Conservation (phyloP, 2,888 invertebrate species). For the Dexiosoma caninum region DNA sequence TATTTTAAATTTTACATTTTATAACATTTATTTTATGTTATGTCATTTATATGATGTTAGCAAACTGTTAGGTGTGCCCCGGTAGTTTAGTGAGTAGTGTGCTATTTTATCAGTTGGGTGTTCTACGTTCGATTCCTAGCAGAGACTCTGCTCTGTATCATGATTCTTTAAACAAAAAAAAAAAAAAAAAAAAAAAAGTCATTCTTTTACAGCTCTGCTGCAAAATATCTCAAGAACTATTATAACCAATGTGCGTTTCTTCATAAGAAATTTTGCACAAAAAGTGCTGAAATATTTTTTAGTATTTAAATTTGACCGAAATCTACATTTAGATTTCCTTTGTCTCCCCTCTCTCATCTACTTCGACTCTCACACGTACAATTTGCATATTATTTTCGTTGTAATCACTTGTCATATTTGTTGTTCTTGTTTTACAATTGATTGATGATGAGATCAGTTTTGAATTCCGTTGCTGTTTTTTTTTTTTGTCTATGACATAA, state of each 20-base stretch:
- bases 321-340: neutral
- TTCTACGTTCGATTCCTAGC: too few relatives aligned
- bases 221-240: too few relatives aligned
- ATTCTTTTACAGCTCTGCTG: too few relatives aligned
- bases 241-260: neutral
- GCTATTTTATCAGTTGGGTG: too few relatives aligned
- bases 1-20: too few relatives aligned
- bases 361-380: neutral
- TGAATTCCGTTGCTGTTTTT: neutral
- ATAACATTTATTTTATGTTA: too few relatives aligned
- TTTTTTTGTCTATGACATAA: neutral
- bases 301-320: neutral
- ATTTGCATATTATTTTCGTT: neutral
- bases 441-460: conserved; percentile 3
- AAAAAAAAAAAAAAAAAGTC: conserved; percentile 2
- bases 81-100: too few relatives aligned
- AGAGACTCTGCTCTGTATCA: too few relatives aligned
- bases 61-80: too few relatives aligned
- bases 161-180: too few relatives aligned
- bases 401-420: neutral
- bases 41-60: too few relatives aligned
- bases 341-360: neutral
- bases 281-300: neutral
- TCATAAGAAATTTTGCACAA: neutral
- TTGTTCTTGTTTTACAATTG: conserved; percentile 22